Base-by-base conservation (phyloP, 1,140 invertebrate species). In the Branchinecta lynchi region DNA sequence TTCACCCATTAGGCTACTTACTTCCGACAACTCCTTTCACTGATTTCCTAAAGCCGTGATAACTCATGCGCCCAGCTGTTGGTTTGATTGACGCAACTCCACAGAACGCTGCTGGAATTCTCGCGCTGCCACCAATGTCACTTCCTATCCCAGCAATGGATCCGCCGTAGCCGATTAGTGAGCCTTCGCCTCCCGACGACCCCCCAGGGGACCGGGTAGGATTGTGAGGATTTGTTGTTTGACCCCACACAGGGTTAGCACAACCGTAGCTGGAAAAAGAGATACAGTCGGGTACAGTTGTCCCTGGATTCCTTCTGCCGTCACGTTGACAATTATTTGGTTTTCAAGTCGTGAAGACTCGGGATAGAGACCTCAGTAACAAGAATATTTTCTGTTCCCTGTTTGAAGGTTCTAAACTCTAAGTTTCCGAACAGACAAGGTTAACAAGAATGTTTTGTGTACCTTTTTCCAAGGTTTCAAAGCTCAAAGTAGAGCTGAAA, bases 41-140 rank as follows among this genome's bases (percentile, higher is more conserved):
- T 32, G 60, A 65, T 46, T 43, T 43, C 17, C 32, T 43, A 21
- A 10, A 71, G 7, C 17, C 44, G 10, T 21, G 32, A 46, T 65
- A 68, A n/a, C 66, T 70, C 3, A 78, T 20, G 15, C 76, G 67
- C 17, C 72, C 72, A 32, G 46, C 43, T 3, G 77, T 77, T 3
- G 77, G 74, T 73, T 78, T 79, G 17, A 86, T 78, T 15, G 82
- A 82, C 74, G 81, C 84, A 17, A 85, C 75, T 45, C 85, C 85
- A 78, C 80, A 82, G 72, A 84, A 85, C 72, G 79, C 79, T 43
- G 83, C 79, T 7, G 85, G 85, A 75, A 85, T 81, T 17, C 85
- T 77, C 67, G 84, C 79, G 70, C 81, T 83, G 12, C 85, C 85
- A n/a, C 81, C 83, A 68, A 84, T 81, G 74, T 86, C 85, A 70